A percentile compares a stretch with the other conserved stretches of the same genome.
Evolutionary conservation across 2,888 invertebrate genomes (phyloP).

Genomic region (Acleris holmiana): DNA sequence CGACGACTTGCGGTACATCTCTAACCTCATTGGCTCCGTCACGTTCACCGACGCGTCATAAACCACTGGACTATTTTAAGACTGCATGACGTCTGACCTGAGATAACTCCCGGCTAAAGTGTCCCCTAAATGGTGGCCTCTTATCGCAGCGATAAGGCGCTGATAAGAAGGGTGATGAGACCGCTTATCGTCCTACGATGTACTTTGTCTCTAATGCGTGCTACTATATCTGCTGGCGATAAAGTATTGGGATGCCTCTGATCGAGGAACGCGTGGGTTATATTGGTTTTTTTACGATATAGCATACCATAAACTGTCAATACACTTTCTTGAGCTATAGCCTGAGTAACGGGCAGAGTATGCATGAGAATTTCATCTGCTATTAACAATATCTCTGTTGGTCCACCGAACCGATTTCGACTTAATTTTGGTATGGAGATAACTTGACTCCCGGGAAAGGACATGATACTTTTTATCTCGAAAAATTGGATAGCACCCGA

Average conservation of each 20-base stretch:
- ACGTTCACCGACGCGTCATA: slow-evolving; percentile 27
- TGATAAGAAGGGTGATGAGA: slow-evolving; percentile 62
- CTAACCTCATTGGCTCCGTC: slow-evolving; percentile 23
- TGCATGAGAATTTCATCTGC: too few species aligned
- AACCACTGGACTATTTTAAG: slow-evolving; percentile 38
- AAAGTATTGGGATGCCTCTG: not conserved
- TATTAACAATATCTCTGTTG: too few species aligned
- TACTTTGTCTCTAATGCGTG: slow-evolving; percentile 48
- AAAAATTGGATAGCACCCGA: too few species aligned
- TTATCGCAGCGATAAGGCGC: slow-evolving; percentile 64
- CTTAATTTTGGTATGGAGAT: too few species aligned
- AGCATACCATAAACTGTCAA: too few species aligned
- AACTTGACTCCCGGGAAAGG: too few species aligned
- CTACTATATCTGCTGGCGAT: slow-evolving; percentile 29
- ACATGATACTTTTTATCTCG: too few species aligned
- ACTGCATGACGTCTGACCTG: slow-evolving; percentile 51
- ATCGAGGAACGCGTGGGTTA: too few species aligned
- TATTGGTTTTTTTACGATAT: too few species aligned
- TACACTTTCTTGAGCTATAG: too few species aligned
- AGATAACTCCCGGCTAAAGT: slow-evolving; percentile 63
- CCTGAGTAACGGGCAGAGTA: too few species aligned
- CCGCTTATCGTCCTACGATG: slow-evolving; percentile 55
- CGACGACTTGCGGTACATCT: slow-evolving; percentile 13
- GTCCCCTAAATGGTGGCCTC: slow-evolving; percentile 53
- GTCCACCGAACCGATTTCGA: too few species aligned